Evolutionary conservation across 2,113 vertebrate genomes (phyloP).

Genomic region (Psettodes erumei): DNA sequence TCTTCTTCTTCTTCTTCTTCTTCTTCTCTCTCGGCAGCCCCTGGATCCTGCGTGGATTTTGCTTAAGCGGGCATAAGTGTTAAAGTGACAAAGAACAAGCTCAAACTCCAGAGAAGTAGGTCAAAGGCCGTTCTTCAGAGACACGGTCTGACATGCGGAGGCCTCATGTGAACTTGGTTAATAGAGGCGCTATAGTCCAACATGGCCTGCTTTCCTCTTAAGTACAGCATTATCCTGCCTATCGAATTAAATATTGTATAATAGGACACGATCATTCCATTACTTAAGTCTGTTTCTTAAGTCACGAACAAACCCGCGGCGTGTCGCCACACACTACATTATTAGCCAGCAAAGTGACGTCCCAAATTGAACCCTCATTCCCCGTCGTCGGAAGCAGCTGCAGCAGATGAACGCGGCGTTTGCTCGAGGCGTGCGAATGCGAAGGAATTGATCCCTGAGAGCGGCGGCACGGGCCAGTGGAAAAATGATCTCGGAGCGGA

Average conservation of each 20-base stretch:
- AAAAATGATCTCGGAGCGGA: background rate
- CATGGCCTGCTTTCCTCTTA: background rate
- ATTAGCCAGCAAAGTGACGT: background rate
- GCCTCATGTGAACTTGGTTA: background rate
- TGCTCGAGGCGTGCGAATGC: background rate
- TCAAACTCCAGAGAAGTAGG: constrained; percentile 14
- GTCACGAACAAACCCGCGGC: background rate
- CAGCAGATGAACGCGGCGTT: constrained; percentile 13
- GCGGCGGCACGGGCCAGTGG: background rate
- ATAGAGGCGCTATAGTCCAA: background rate
- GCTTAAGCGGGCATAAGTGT: background rate
- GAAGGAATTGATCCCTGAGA: background rate
- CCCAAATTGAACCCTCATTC: background rate
- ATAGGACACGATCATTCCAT: background rate
- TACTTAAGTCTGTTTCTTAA: background rate
- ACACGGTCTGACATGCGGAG: background rate
- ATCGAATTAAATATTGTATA: background rate
- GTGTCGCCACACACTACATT: background rate
- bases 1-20: no score
- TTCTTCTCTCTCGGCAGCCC: constrained; percentile 6
- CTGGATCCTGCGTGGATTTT: background rate
- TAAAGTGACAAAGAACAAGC: constrained; percentile 16
- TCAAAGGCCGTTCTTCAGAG: constrained; percentile 5
- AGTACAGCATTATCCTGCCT: background rate
- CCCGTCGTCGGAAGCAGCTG: background rate